These are phyloP conservation scores for Globia sparganii DNA, from an alignment of 2,888 invertebrate species.

Conservation along the genomic window DNA sequence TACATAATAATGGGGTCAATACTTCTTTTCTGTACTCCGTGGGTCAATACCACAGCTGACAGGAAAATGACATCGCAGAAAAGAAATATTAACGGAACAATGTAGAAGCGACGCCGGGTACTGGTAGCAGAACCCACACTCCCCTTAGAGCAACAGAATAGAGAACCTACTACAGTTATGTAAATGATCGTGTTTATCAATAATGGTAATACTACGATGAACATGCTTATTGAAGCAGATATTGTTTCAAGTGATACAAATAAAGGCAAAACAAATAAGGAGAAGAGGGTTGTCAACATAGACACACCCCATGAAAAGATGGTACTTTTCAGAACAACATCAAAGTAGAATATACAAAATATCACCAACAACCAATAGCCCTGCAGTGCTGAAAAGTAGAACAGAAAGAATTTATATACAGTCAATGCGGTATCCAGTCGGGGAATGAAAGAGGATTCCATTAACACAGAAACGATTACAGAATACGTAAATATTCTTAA, in stretches of 20 bases:
- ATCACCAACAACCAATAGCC: slow-evolving; percentile 21
- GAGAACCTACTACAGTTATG: slow-evolving; percentile 1
- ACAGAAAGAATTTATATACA: background rate
- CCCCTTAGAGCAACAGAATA: background rate
- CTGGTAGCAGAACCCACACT: background rate
- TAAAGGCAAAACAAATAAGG: background rate
- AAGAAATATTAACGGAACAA: slow-evolving; percentile 20
- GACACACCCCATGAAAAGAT: slow-evolving; percentile 20
- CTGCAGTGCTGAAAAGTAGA: slow-evolving; percentile 1
- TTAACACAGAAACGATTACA: background rate
- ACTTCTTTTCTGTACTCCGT: too few species aligned
- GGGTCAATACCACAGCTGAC: background rate
- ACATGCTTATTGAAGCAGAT: background rate
- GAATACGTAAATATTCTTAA: background rate
- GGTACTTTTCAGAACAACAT: slow-evolving; percentile 12
- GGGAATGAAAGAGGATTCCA: background rate
- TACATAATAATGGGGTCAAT: background rate
- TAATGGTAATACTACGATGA: slow-evolving; percentile 7
- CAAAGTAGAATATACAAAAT: slow-evolving; percentile 22
- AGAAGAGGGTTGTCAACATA: background rate
- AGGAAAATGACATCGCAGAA: slow-evolving; percentile 13
- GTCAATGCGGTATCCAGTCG: too few species aligned
- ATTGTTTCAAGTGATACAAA: background rate
- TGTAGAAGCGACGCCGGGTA: slow-evolving; percentile 23
- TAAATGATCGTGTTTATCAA: slow-evolving; percentile 21